Base-by-base conservation (phyloP, 1,140 invertebrate genomes). In the Trialeurodes vaporariorum region DNA sequence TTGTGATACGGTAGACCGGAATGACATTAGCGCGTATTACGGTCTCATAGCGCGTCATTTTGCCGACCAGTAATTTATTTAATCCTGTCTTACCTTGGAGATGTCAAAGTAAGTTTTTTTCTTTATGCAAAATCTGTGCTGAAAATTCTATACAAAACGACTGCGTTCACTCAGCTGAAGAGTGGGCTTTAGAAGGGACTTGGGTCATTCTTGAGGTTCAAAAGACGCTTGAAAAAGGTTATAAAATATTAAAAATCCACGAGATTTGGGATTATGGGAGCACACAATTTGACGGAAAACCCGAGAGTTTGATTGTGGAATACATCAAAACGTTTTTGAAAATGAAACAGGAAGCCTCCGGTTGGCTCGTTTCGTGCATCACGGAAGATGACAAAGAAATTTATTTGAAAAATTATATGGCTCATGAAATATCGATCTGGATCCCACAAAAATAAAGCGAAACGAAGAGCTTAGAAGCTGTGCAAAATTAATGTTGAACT, bases 201-300 rank as follows among this genome's bases (percentile, higher is more conserved):
- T 81, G 76, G 75, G 73, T 76, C 0, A 70, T 72, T 13, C 71
- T 75, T 25, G 79, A 81, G 71, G 21, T 80, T 5, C 25, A 65
- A 40, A 73, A 76, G 67, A 78, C 79, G 0, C 25, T 77, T 0
- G 62, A 74, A 27, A 69, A 69, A 61, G 77, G 76, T 0, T 80
- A 80, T 62, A 69, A 68, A 65, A 71, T 82, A 25, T 0, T 76
- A 2, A 61, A 75, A 22, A 71, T 79, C 23, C 72, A 69, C 58
- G 77, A 80, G 70, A 73, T 79, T 17, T 80, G 76, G 74, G 69
- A 78, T 34, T 77, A 78, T 67, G n/a, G 75, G 61, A 64, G 69
- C 0, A 63, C 40, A 1, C 64, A 66, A 17, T 70, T 59, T 59
- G 69, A 73, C 34, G 58, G 2, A 9, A 22, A 49, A n/a, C 66